Evolutionary conservation across 2,113 vertebrate genomes (phyloP).

Genomic region (Haemorhous mexicanus): DNA sequence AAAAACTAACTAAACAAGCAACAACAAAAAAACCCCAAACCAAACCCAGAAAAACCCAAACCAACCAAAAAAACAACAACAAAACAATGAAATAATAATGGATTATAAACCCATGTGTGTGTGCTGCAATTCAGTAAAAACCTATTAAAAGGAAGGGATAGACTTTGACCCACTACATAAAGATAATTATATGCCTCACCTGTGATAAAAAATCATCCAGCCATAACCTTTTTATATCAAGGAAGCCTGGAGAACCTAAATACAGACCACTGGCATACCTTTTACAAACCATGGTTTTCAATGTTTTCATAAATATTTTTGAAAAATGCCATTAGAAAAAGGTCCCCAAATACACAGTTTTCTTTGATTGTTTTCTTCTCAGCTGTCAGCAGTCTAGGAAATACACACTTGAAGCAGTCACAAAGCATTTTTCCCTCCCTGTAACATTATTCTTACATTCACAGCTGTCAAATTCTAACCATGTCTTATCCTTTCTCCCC

Average conservation of each 20-base stretch:
- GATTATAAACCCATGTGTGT: neutral
- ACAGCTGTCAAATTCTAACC: neutral
- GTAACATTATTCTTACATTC: neutral
- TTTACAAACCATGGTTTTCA: neutral
- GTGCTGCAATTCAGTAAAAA: neutral
- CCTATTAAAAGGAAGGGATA: rapidly evolving
- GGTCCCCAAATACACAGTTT: neutral
- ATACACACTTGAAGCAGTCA: neutral
- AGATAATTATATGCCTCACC: neutral
- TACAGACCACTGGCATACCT: neutral
- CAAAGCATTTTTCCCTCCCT: neutral
- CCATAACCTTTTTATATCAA: neutral
- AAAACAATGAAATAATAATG: neutral
- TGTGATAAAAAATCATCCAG: neutral
- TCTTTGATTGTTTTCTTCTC: neutral
- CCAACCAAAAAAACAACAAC: neutral
- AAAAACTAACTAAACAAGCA: neutral
- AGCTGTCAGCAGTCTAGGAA: neutral
- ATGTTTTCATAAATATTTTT: neutral
- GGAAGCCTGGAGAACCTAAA: neutral
- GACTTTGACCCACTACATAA: neutral
- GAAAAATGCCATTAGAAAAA: neutral
- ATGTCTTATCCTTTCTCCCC: neutral
- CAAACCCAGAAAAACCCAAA: neutral
- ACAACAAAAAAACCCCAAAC: neutral